Percentiles rank a stretch among this genome's conserved stretches.
These are phyloP conservation scores for Amphiprion percula DNA, from an alignment of 2,113 vertebrate genomes.

Conservation along the genomic window DNA sequence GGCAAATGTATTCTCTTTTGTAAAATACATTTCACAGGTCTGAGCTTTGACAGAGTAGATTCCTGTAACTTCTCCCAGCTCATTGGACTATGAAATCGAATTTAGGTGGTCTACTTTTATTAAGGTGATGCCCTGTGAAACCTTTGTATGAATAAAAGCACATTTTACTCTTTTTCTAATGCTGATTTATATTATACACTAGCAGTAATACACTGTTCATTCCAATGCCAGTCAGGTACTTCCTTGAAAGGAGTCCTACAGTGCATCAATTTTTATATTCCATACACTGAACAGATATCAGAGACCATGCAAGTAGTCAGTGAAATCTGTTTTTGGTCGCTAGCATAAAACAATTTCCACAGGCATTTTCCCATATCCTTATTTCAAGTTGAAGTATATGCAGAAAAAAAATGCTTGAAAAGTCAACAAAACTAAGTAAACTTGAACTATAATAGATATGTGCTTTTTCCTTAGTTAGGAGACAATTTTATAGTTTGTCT, in stretches of 20 bases:
- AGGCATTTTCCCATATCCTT: not conserved
- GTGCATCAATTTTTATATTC: not conserved
- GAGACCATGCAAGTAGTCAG: not conserved
- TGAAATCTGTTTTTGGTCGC: not conserved
- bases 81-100: slow-evolving; percentile 58
- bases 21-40: slow-evolving; percentile 54
- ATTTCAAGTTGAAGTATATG: not conserved
- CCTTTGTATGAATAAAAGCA: slow-evolving; percentile 34
- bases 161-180: slow-evolving; percentile 4
- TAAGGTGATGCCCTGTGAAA: slow-evolving; percentile 28
- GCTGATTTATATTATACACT: slow-evolving; percentile 19
- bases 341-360: not conserved
- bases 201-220: not conserved
- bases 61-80: slow-evolving; percentile 47
- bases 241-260: not conserved
- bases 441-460: not conserved
- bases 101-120: slow-evolving; percentile 44
- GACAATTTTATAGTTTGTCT: not conserved
- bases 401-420: not conserved
- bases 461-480: not conserved
- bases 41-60: slow-evolving; percentile 57
- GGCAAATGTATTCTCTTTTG: slow-evolving; percentile 24
- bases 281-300: slow-evolving; percentile 2
- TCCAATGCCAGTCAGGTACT: slow-evolving; percentile 2
- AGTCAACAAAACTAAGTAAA: not conserved